Percentiles rank a stretch among this genome's conserved stretches.
Conservation (phyloP, 2,113 vertebrate species). For the Dasyprocta punctata region DNA sequence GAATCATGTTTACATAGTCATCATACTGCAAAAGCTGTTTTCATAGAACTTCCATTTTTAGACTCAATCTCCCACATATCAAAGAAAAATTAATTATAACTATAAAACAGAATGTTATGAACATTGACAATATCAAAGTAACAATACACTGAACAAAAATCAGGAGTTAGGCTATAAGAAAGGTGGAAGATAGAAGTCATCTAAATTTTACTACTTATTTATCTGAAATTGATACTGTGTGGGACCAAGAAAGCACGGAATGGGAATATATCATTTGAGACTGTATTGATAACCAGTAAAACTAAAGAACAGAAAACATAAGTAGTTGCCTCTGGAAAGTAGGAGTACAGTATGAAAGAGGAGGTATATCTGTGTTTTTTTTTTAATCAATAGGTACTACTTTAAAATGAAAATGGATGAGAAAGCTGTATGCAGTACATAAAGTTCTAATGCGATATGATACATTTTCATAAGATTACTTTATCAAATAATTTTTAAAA, state of each 20-base stretch:
- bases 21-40: neutral
- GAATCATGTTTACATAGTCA: neutral
- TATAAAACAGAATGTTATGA: neutral
- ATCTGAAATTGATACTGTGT: neutral
- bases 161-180: neutral
- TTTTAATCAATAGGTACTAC: neutral
- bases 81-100: slow-evolving; percentile 32
- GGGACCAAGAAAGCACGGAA: neutral
- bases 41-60: neutral
- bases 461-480: slow-evolving; percentile 15
- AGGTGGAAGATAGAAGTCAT: neutral
- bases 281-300: neutral
- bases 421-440: neutral
- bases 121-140: slow-evolving; percentile 4
- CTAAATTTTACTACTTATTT: neutral
- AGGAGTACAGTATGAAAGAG: neutral
- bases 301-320: neutral
- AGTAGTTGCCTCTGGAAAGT: neutral
- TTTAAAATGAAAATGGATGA: neutral
- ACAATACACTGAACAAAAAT: neutral
- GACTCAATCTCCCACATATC: neutral
- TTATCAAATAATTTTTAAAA: neutral
- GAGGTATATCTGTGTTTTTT: neutral
- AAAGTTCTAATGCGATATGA: neutral
- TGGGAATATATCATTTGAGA: neutral